These are phyloP conservation scores for Poeciliopsis retropinna DNA, from an alignment of 2,113 vertebrate species.

Conservation along the genomic window DNA sequence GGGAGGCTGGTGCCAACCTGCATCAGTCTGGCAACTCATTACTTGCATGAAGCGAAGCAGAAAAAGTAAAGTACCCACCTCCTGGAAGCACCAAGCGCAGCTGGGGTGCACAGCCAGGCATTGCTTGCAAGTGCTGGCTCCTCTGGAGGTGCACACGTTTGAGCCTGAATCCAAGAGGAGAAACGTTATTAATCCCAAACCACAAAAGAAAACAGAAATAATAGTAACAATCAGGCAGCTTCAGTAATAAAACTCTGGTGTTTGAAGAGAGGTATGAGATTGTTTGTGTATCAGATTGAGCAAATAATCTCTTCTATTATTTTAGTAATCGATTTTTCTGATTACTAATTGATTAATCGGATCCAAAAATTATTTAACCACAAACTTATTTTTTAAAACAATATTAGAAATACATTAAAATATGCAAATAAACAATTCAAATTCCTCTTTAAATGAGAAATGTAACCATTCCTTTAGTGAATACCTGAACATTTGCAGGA, in stretches of 20 bases:
- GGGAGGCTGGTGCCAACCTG: slow-evolving; percentile 22
- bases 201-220: background rate
- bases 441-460: too few relatives aligned
- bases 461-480: too few relatives aligned
- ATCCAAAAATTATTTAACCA: too few relatives aligned
- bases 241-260: background rate
- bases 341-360: too few relatives aligned
- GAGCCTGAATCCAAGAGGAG: slow-evolving; percentile 78
- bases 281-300: too few relatives aligned
- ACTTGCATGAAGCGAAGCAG: slow-evolving; percentile 22
- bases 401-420: too few relatives aligned
- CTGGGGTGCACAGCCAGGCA: slow-evolving; percentile 90
- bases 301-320: too few relatives aligned
- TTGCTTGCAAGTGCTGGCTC: slow-evolving; percentile 92
- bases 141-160: slow-evolving; percentile 91
- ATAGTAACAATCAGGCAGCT: background rate
- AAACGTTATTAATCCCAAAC: background rate
- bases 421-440: too few relatives aligned
- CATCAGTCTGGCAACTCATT: slow-evolving; percentile 13
- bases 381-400: too few relatives aligned
- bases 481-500: too few relatives aligned
- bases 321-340: too few relatives aligned
- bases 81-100: slow-evolving; percentile 92
- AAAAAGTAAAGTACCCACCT: slow-evolving; percentile 80
- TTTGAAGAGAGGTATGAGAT: background rate